Conservation (phyloP, 2,888 invertebrate genomes). For the Lycocerus yunnanus region DNA sequence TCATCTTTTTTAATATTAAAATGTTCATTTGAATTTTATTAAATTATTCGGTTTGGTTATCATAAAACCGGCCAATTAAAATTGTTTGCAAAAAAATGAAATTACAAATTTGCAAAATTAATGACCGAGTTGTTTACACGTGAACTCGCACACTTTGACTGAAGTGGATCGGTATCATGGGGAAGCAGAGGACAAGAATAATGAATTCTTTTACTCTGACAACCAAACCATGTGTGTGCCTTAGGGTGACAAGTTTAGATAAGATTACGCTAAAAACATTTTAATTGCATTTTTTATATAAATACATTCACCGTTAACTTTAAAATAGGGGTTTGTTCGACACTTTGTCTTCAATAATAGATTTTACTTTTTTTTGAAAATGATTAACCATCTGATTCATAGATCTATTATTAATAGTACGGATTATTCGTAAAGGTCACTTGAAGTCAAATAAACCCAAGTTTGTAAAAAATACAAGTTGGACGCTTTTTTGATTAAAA, state of each 20-base stretch:
- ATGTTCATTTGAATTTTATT: neutral
- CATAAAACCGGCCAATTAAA: neutral
- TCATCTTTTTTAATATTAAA: constrained; percentile 4
- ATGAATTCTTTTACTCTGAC: constrained; percentile 30
- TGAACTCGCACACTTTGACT: constrained; percentile 36
- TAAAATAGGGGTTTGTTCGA: neutral
- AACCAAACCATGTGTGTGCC: constrained; percentile 33
- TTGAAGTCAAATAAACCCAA: neutral
- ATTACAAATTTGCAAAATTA: constrained; percentile 16
- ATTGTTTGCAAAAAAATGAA: neutral
- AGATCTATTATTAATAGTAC: neutral
- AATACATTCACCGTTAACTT: neutral
- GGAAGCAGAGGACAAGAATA: constrained; percentile 33
- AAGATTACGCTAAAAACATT: constrained; percentile 40
- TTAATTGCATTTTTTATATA: constrained; percentile 13
- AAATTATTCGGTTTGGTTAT: neutral
- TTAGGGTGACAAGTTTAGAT: constrained; percentile 42
- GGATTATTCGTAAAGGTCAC: neutral
- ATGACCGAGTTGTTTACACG: constrained; percentile 33
- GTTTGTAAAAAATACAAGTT: neutral
- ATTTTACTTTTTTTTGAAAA: neutral
- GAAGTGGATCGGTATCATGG: constrained; percentile 31
- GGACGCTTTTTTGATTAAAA: neutral
- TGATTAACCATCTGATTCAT: neutral
- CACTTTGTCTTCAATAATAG: neutral